Base-by-base conservation (phyloP, 2,888 invertebrate species). In the Spisula subtruncata region DNA sequence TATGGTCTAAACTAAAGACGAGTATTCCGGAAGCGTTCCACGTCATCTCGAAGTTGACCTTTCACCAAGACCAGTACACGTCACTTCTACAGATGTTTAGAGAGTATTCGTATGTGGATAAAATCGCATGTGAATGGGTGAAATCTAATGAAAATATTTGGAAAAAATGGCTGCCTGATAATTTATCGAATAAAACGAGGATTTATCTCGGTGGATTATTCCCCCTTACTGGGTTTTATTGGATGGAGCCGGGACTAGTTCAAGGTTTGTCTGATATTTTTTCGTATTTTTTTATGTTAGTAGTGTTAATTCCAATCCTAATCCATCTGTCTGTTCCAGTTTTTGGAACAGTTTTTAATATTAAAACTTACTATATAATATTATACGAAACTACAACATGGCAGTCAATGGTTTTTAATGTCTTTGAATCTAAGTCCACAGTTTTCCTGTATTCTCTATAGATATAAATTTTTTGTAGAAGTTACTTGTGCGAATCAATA, bases 71-170 rank as follows among this genome's bases (percentile, higher is more conserved):
- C 0, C 97, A 97, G 94, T 98, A 98, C 94, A 96, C 97, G 80
- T 96, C 97, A 48, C 95, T 98, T 71, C 96, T 98, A 80, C 92
- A 94, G 25, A 90, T 91, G 85, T 93, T 91, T 82, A 89, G 90
- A 66, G 89, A 84, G 56, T 93, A 85, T 85, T 88, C 90, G 29
- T 92, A 87, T 80, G 89, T 90, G 1, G 82, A 97, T 4, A 96
- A 97, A 0, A 97, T 98, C 0, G 98, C 98, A 0, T 98, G 98
- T 95, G 96, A 97, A 10, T 98, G 98, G 98, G 96, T 98, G 92
- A 95, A 92, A 18, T 94, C 97, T 0, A 90, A 95, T 81, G 92
- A 97, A 8, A 92, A 97, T 0, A 96, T 96, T 0, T 97, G 97
- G 97, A 94, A 91, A 0, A 90, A 95, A 0, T 97, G 97, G 97